Percentiles rank a stretch among this genome's conserved stretches.
These are phyloP conservation scores for Telmatherina bonti DNA, from an alignment of 2,797 vertebrate genomes.

Conservation along the genomic window DNA sequence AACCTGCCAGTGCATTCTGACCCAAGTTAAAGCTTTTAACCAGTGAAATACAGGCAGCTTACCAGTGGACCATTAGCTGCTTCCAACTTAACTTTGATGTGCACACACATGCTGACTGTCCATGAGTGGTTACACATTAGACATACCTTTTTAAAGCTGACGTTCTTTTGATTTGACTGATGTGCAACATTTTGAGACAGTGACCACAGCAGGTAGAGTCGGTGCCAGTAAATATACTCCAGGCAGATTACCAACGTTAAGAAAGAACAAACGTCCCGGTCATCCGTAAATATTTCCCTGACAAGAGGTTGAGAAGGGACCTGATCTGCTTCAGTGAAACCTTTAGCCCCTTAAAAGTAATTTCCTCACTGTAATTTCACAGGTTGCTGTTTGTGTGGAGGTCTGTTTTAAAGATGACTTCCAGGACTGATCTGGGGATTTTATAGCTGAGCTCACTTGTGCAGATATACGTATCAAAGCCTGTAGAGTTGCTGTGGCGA, in stretches of 20 bases:
- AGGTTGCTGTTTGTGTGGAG: neutral
- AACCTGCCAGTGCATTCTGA: neutral
- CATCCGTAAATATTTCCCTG: neutral
- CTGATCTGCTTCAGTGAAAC: neutral
- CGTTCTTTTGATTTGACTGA: neutral
- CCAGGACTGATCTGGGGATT: too few relatives aligned
- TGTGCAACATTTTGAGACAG: neutral
- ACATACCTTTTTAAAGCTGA: neutral
- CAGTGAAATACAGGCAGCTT: too few relatives aligned
- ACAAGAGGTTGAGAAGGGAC: neutral
- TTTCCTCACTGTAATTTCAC: too few relatives aligned
- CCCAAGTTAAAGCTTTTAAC: neutral
- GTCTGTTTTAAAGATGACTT: too few relatives aligned
- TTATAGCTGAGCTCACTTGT: too few relatives aligned
- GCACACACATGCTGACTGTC: too few relatives aligned
- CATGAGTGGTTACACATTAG: neutral
- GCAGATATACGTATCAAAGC: neutral
- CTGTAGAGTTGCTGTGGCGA: neutral
- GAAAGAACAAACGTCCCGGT: neutral
- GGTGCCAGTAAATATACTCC: neutral
- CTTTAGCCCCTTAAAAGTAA: neutral
- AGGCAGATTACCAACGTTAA: neutral
- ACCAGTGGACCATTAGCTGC: too few relatives aligned
- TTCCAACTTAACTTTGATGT: too few relatives aligned
- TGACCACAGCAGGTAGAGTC: neutral